Evolutionary conservation across 2,113 vertebrate species (phyloP).

Genomic region (Himantopus leucocephalus): DNA sequence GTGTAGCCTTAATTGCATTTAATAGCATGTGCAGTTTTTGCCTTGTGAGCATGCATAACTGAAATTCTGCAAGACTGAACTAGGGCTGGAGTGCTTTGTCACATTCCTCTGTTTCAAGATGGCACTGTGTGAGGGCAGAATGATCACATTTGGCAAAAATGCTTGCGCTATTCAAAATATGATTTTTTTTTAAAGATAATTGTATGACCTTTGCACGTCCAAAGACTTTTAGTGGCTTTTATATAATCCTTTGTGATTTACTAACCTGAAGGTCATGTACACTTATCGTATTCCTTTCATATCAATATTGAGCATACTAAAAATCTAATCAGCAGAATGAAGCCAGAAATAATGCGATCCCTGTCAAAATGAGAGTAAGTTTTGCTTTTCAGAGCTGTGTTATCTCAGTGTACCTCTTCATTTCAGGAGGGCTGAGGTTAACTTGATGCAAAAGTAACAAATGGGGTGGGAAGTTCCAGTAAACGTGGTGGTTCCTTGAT

Average conservation of each 20-base stretch:
- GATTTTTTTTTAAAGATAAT: not conserved
- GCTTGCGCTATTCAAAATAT: not conserved
- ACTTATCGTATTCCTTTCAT: not conserved
- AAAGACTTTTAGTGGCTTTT: not conserved
- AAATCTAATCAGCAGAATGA: not conserved
- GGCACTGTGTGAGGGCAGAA: not conserved
- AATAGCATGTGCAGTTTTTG: not conserved
- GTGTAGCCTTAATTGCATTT: constrained; percentile 13
- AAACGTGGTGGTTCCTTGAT: not conserved
- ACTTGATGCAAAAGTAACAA: not conserved
- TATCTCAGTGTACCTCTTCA: not conserved
- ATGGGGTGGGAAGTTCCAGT: not conserved
- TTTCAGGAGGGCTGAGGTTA: not conserved
- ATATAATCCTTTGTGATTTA: not conserved
- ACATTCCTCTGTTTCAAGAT: not conserved
- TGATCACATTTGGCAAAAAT: not conserved
- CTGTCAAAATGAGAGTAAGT: not conserved
- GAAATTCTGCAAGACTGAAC: not conserved
- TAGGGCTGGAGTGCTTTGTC: not conserved
- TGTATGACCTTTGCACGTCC: not conserved
- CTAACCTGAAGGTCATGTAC: not conserved
- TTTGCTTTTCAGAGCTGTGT: not conserved
- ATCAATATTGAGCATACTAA: not conserved
- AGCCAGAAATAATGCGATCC: not conserved
- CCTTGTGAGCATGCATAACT: not conserved